These are phyloP conservation scores for Periphyllus acericola DNA, from an alignment of 2,888 invertebrate species.

Conservation along the genomic window DNA sequence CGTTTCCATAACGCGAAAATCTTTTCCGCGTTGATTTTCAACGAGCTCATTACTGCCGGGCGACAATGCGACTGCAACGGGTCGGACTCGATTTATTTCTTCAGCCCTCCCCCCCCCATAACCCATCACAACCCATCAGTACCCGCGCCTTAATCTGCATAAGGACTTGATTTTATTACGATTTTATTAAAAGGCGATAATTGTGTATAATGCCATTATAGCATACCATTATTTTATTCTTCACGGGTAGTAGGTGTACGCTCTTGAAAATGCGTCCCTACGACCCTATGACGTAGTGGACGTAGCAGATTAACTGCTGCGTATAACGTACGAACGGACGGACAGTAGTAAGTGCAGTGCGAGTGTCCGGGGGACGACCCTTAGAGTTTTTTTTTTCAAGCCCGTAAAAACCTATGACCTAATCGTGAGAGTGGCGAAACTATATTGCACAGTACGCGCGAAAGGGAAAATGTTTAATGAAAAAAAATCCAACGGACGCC, in stretches of 20 bases:
- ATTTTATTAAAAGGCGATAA: background rate
- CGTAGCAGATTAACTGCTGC: background rate
- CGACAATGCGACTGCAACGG: background rate
- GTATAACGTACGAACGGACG: too few relatives aligned
- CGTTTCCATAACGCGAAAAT: background rate
- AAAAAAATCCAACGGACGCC: background rate
- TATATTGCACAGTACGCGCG: background rate
- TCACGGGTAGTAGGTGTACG: background rate
- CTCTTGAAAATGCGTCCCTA: background rate
- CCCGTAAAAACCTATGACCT: background rate
- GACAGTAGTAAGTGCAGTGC: background rate
- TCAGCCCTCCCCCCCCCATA: too few relatives aligned
- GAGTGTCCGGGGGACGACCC: background rate
- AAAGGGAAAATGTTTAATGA: background rate
- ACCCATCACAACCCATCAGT: too few relatives aligned
- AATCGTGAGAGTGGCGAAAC: background rate
- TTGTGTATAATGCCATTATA: background rate
- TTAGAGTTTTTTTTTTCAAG: background rate
- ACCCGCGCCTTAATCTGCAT: background rate
- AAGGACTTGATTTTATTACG: background rate
- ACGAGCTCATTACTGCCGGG: background rate
- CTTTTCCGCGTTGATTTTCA: background rate
- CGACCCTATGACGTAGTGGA: background rate
- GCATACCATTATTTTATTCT: too few relatives aligned
- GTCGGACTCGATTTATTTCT: background rate